Conservation (phyloP, 2,797 vertebrate species). For the Characodon lateralis region DNA sequence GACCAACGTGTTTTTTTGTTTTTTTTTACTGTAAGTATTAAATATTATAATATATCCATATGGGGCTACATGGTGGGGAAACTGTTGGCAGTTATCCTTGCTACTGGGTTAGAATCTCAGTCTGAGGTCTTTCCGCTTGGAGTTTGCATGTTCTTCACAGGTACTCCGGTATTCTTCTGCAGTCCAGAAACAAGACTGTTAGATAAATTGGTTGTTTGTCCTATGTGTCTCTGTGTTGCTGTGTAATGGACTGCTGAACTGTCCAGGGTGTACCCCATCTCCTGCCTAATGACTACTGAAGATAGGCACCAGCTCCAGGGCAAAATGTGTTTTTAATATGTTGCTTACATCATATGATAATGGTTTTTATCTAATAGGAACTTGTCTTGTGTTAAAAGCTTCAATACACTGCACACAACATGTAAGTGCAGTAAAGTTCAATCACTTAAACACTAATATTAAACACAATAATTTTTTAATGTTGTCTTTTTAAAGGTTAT, state of each 20-base stretch:
- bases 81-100: neutral
- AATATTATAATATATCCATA: too few relatives aligned
- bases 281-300: neutral
- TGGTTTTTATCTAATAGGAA: too few relatives aligned
- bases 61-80: neutral
- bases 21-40: too few relatives aligned
- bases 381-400: neutral
- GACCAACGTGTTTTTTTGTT: too few relatives aligned
- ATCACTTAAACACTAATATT: neutral
- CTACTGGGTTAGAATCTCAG: neutral
- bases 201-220: neutral
- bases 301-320: too few relatives aligned
- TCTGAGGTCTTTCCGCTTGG: too few relatives aligned
- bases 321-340: too few relatives aligned
- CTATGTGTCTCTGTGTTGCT: neutral
- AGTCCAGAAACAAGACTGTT: neutral
- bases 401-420: neutral
- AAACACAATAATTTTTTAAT: neutral
- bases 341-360: neutral
- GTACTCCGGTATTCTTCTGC: neutral
- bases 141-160: neutral
- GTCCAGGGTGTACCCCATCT: neutral
- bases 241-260: neutral
- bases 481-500: neutral
- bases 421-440: neutral